Conservation (phyloP, 2,888 invertebrate species). For the Tipula vernalis region DNA sequence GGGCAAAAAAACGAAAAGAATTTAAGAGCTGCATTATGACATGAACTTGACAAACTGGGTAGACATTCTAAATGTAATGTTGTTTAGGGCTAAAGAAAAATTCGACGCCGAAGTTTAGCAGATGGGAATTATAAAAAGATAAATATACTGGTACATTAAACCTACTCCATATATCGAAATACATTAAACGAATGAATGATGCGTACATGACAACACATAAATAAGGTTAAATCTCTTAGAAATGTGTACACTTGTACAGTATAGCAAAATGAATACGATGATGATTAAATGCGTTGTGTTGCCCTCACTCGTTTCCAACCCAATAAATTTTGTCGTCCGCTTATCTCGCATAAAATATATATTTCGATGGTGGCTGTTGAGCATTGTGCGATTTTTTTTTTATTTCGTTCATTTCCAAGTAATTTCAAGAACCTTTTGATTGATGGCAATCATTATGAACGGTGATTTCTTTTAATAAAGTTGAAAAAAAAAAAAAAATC, state of each 20-base stretch:
- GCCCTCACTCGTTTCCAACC: background rate
- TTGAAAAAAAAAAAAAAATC: background rate
- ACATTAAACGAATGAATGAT: too few species aligned
- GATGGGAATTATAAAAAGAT: too few species aligned
- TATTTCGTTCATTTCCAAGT: background rate
- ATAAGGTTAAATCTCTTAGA: too few species aligned
- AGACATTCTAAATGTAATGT: too few species aligned
- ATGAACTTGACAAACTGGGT: too few species aligned
- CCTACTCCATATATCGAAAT: too few species aligned
- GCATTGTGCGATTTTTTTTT: background rate
- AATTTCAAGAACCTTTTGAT: background rate
- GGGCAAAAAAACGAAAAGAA: too few species aligned
- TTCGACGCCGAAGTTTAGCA: too few species aligned
- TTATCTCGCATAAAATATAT: background rate
- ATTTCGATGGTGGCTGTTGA: background rate
- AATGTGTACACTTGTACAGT: background rate
- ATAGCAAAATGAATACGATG: background rate
- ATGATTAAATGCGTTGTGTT: background rate
- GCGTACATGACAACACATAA: too few species aligned
- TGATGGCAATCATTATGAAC: background rate
- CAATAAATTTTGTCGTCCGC: background rate
- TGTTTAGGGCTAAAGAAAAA: too few species aligned
- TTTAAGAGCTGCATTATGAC: too few species aligned
- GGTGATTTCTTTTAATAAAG: slow-evolving; percentile 4
- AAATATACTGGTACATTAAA: too few species aligned